Evolutionary conservation across 1,140 invertebrate species (phyloP).

Genomic region (Aleiodes sp.): DNA sequence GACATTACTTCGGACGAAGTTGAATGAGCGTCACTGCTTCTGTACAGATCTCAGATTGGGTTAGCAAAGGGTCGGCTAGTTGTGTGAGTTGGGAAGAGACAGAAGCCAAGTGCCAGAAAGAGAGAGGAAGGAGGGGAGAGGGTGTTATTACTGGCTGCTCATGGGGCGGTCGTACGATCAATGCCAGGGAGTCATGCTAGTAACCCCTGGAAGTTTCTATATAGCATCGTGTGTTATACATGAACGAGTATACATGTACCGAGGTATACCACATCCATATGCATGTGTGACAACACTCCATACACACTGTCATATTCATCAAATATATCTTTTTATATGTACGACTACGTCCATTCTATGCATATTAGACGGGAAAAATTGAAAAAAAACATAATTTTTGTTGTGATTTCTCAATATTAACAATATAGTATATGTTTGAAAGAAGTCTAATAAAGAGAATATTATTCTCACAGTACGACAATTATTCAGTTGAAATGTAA

Average conservation of each 20-base stretch:
- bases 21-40: conserved; percentile 54
- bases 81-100: conserved; percentile 43
- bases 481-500: no score
- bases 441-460: no score
- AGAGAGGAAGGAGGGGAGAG: conserved; percentile 40
- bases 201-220: conserved; percentile 37
- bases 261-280: conserved; percentile 7
- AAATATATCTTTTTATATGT: background rate
- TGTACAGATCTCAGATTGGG: conserved; percentile 57
- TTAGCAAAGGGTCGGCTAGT: conserved; percentile 57
- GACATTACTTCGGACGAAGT: background rate
- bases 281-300: background rate
- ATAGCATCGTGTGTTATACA: conserved; percentile 28
- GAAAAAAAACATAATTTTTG: no score
- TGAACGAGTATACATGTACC: background rate
- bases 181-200: conserved; percentile 61
- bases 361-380: no score
- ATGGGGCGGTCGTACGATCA: conserved; percentile 63
- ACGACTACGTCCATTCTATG: background rate
- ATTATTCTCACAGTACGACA: no score
- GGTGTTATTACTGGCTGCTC: conserved; percentile 63
- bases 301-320: background rate
- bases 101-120: conserved; percentile 18
- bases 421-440: no score
- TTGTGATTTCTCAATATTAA: no score